Conservation (phyloP, 2,888 invertebrate species). For the Mactromeris polynyma region DNA sequence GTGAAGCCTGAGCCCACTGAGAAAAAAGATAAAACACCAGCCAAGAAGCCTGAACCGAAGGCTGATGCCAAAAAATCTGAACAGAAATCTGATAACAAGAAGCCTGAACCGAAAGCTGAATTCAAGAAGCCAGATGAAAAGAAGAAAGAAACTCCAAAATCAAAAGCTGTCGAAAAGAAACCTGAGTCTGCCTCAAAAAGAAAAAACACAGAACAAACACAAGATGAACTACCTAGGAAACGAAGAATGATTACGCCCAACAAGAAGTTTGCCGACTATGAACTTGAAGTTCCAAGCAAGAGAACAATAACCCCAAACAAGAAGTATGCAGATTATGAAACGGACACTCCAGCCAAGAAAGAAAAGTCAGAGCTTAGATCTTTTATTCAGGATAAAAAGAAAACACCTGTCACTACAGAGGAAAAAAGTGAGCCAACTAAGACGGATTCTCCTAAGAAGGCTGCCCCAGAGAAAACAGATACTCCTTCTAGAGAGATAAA, state of each 20-base stretch:
- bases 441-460: conserved; percentile 20
- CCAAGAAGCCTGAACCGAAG: conserved; percentile 11
- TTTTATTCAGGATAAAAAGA: conserved; percentile 62
- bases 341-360: conserved; percentile 41
- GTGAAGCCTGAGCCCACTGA: neutral
- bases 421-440: neutral
- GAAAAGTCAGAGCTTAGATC: conserved; percentile 59
- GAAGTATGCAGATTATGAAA: conserved; percentile 66
- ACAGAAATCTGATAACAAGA: conserved; percentile 1
- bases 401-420: conserved; percentile 18
- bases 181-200: conserved; percentile 38
- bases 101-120: conserved; percentile 16
- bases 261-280: conserved; percentile 65
- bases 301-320: conserved; percentile 64
- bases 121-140: conserved; percentile 11
- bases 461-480: conserved; percentile 5
- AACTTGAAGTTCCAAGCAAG: conserved; percentile 45
- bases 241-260: conserved; percentile 64
- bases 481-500: conserved; percentile 30
- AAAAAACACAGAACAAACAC: conserved; percentile 28
- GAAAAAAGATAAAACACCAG: conserved; percentile 28
- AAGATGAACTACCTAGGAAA: conserved; percentile 52
- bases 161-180: conserved; percentile 16
- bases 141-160: conserved; percentile 42
- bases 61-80: neutral